Evolutionary conservation across 2,888 invertebrate genomes (phyloP).

Genomic region (Chrysopilus asiliformis): DNA sequence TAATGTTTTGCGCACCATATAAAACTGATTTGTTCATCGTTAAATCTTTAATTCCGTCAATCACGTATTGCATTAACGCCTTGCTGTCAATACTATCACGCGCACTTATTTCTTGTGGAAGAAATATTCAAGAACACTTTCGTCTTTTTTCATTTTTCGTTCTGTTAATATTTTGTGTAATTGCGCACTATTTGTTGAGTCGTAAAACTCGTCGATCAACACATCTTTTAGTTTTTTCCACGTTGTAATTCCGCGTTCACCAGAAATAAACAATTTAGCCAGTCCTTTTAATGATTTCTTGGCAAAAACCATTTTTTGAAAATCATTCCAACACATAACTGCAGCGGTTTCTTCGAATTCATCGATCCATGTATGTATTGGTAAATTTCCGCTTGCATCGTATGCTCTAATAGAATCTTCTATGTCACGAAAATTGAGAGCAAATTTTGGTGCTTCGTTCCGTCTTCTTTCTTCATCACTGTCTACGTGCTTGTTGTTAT

Average conservation of each 20-base stretch:
- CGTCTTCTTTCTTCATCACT: background rate
- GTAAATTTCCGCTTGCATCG: background rate
- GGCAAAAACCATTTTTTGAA: background rate
- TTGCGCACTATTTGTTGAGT: constrained; percentile 1
- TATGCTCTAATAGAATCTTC: constrained; percentile 1
- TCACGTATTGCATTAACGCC: constrained; percentile 1
- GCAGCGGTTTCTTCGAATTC: constrained; percentile 1
- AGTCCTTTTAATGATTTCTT: background rate
- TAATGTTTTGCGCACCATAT: constrained; percentile 7
- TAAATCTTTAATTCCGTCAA: background rate
- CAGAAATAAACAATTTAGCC: background rate
- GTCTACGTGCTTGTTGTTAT: no score
- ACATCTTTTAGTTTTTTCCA: background rate
- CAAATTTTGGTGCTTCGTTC: background rate
- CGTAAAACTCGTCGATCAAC: background rate
- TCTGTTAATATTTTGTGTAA: background rate
- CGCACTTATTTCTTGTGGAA: constrained; percentile 2
- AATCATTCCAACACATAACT: background rate
- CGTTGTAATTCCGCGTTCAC: background rate
- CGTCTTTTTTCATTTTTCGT: background rate
- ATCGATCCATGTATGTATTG: background rate
- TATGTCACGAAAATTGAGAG: background rate
- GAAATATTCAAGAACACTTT: constrained; percentile 2
- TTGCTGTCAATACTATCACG: background rate
- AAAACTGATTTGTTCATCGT: background rate